These are phyloP conservation scores for Aphelinus atriplicis DNA, from an alignment of 1,140 invertebrate species.

Conservation along the genomic window DNA sequence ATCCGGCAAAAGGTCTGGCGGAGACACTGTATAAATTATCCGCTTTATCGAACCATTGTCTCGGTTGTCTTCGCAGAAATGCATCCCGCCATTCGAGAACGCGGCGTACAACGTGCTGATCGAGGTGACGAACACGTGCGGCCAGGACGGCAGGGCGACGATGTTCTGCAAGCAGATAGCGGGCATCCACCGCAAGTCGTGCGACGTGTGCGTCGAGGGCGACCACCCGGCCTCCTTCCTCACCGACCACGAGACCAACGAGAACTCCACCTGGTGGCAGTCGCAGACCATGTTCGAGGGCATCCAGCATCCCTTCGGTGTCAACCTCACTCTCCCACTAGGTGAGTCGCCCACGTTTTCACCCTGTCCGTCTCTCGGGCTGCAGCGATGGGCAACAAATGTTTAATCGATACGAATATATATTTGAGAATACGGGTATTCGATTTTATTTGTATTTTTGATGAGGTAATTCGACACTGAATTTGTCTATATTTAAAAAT, in stretches of 20 bases:
- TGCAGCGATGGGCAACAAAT: no score
- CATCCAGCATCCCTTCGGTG: conserved; percentile 88
- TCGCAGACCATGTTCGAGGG: conserved; percentile 96
- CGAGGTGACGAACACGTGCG: conserved; percentile 96
- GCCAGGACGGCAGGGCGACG: conserved; percentile 74
- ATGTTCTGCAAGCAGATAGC: conserved; percentile 90
- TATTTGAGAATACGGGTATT: no score
- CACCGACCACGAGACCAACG: conserved; percentile 89
- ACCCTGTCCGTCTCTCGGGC: no score
- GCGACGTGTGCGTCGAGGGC: conserved; percentile 65
- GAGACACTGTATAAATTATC: no score
- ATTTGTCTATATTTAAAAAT: no score
- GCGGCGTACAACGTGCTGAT: conserved; percentile 89
- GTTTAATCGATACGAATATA: no score
- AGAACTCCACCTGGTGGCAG: conserved; percentile 98
- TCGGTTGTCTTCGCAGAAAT: conserved; percentile 74
- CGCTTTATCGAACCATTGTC: not conserved
- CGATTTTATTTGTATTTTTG: no score
- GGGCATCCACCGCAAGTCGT: conserved; percentile 68
- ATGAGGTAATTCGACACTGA: no score
- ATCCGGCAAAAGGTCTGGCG: no score
- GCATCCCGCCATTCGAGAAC: conserved; percentile 96
- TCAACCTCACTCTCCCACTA: conserved; percentile 91
- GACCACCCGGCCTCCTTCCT: conserved; percentile 83
- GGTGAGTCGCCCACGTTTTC: conserved; percentile 68